Evolutionary conservation across 2,888 invertebrate genomes (phyloP).

Genomic region (Tachina grossa): DNA sequence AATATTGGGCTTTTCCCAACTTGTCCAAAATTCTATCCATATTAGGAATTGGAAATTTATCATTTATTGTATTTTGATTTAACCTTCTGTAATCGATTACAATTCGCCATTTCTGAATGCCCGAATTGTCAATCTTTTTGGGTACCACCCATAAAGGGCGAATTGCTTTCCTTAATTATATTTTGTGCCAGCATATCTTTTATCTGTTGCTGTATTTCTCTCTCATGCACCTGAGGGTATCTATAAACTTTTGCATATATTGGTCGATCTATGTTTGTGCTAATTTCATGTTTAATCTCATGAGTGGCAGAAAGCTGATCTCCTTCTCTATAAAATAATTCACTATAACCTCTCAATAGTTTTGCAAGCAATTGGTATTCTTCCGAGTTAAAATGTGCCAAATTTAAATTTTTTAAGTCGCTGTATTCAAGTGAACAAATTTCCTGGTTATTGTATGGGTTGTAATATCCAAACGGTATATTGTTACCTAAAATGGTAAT

Average conservation of each 20-base stretch:
- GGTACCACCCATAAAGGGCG: conserved; percentile 2
- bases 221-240: not conserved
- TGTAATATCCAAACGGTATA: conserved; percentile 34
- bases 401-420: conserved; percentile 39
- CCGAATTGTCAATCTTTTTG: not conserved
- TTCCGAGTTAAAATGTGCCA: not conserved
- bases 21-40: too few species aligned
- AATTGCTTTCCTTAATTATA: conserved; percentile 11
- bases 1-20: too few species aligned
- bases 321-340: conserved; percentile 18
- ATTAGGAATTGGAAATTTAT: not conserved
- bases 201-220: not conserved
- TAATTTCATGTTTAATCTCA: conserved; percentile 15
- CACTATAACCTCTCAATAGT: not conserved
- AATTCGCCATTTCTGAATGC: not conserved
- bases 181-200: not conserved
- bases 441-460: conserved; percentile 51
- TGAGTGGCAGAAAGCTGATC: conserved; percentile 19
- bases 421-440: conserved; percentile 60
- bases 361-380: not conserved
- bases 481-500: conserved; percentile 44
- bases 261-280: conserved; percentile 2
- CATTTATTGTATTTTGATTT: conserved; percentile 10
- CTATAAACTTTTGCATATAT: not conserved
- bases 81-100: not conserved